phyloP scores from a whole-genome alignment of 2,113 vertebrate genomes.

The Ptychochromis oligacanthus region DNA sequence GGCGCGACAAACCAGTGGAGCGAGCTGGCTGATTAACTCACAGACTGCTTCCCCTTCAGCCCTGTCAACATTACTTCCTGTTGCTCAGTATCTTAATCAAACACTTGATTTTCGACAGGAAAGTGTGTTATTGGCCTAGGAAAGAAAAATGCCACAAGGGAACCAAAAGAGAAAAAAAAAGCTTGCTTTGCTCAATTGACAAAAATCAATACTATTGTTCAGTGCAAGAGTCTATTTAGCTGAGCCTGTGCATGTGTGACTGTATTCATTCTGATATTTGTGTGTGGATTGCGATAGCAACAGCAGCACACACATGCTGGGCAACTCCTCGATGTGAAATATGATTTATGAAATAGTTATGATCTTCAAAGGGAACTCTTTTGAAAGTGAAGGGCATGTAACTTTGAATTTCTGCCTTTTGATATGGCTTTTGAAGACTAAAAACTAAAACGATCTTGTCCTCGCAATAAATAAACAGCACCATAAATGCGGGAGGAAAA shows the following conservation, averaged over 20 bases:
- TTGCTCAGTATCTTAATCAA: constrained; percentile 82
- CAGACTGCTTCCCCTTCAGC: constrained; percentile 73
- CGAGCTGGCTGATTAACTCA: constrained; percentile 66
- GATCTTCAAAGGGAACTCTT: constrained; percentile 67
- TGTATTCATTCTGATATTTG: constrained; percentile 43
- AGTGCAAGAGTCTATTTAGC: constrained; percentile 4
- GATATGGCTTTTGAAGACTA: constrained; percentile 58
- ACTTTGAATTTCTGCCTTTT: constrained; percentile 39
- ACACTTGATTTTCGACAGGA: constrained; percentile 83
- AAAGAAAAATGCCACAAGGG: constrained; percentile 15
- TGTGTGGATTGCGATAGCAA: constrained; percentile 59
- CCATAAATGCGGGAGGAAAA: constrained; percentile 21
- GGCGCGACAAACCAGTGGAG: constrained; percentile 56
- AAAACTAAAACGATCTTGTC: constrained; percentile 48
- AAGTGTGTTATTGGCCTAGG: constrained; percentile 62
- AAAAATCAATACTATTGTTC: constrained; percentile 39
- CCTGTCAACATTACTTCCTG: constrained; percentile 84
- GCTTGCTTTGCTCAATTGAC: constrained; percentile 40
- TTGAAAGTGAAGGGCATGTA: constrained; percentile 37
- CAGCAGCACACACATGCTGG: constrained; percentile 26
- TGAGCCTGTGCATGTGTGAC: constrained; percentile 1
- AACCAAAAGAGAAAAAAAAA: not conserved
- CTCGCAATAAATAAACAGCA: constrained; percentile 47
- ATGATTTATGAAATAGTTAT: constrained; percentile 69
- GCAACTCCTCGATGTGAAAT: constrained; percentile 58